Percentiles rank a stretch among this genome's conserved stretches.
Evolutionary conservation across 1,140 invertebrate species (phyloP).

Genomic region (Helicoverpa armigera): DNA sequence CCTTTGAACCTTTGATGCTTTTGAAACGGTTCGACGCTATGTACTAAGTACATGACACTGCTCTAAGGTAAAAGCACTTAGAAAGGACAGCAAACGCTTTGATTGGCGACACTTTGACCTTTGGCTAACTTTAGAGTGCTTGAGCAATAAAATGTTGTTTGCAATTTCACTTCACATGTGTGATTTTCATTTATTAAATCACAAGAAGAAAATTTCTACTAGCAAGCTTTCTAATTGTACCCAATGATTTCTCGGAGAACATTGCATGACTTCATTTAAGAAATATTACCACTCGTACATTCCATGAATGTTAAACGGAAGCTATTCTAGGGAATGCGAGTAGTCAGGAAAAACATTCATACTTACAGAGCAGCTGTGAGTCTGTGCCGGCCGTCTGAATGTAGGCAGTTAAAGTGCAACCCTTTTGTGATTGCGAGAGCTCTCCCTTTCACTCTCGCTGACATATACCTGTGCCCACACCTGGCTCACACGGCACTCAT

Average conservation of each 20-base stretch:
- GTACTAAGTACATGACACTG: conserved; percentile 28
- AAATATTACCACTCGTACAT: neutral
- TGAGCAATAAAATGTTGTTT: conserved; percentile 1
- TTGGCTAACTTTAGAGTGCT: conserved; percentile 6
- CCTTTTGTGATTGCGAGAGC: conserved; percentile 56
- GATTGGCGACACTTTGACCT: conserved; percentile 45
- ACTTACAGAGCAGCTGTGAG: conserved; percentile 58
- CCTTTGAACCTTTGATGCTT: conserved; percentile 76
- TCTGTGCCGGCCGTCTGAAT: conserved; percentile 56
- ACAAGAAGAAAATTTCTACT: too few relatives aligned
- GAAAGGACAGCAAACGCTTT: conserved; percentile 32
- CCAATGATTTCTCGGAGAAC: neutral
- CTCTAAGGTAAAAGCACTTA: conserved; percentile 28
- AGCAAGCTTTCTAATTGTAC: neutral
- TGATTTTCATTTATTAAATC: too few relatives aligned
- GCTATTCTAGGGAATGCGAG: conserved; percentile 55
- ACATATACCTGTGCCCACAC: conserved; percentile 28
- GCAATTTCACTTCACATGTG: neutral
- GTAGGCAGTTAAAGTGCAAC: conserved; percentile 67
- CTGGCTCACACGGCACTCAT: conserved; percentile 13
- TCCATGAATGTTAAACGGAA: neutral
- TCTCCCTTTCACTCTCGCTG: conserved; percentile 54
- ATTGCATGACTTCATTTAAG: conserved; percentile 1
- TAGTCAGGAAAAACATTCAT: conserved; percentile 61
- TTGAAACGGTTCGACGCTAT: conserved; percentile 52